Conservation (phyloP, 2,113 vertebrate species). For the Oncorhynchus kisutch region DNA sequence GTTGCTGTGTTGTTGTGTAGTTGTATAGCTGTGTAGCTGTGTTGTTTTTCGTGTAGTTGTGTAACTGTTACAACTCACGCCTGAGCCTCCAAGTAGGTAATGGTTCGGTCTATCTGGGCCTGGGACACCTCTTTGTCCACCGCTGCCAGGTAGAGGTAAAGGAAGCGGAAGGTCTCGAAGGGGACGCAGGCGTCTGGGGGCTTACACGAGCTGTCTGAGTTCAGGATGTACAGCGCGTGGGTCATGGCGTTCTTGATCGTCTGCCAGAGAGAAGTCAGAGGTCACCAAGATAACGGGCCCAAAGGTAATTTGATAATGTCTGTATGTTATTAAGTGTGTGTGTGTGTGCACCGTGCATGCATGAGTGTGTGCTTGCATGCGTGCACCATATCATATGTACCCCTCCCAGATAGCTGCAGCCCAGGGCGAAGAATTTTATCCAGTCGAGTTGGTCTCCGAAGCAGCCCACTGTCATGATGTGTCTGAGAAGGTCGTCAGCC, state of each 20-base stretch:
- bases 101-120: slow-evolving; percentile 63
- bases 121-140: slow-evolving; percentile 69
- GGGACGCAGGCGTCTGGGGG: slow-evolving; percentile 53
- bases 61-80: slow-evolving; percentile 55
- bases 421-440: slow-evolving; percentile 66
- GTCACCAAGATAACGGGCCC: background rate
- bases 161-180: slow-evolving; percentile 68
- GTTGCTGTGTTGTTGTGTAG: background rate
- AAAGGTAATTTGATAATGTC: background rate
- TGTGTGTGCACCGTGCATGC: background rate
- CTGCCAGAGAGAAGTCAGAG: slow-evolving; percentile 38
- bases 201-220: slow-evolving; percentile 48
- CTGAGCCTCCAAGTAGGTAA: slow-evolving; percentile 69
- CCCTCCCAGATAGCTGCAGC: slow-evolving; percentile 61
- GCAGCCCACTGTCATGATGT: slow-evolving; percentile 53
- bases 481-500: slow-evolving; percentile 54
- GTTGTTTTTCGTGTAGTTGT: background rate
- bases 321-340: background rate
- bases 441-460: slow-evolving; percentile 62
- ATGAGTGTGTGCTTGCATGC: background rate
- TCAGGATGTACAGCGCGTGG: slow-evolving; percentile 67
- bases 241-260: slow-evolving; percentile 70
- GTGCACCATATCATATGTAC: slow-evolving; percentile 8
- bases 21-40: background rate
- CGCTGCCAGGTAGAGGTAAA: slow-evolving; percentile 67